A percentile compares a stretch with the other conserved stretches of the same genome.
These are phyloP conservation scores for Drosophila parabipectinata DNA, from an alignment of 1,140 invertebrate species.

Conservation along the genomic window DNA sequence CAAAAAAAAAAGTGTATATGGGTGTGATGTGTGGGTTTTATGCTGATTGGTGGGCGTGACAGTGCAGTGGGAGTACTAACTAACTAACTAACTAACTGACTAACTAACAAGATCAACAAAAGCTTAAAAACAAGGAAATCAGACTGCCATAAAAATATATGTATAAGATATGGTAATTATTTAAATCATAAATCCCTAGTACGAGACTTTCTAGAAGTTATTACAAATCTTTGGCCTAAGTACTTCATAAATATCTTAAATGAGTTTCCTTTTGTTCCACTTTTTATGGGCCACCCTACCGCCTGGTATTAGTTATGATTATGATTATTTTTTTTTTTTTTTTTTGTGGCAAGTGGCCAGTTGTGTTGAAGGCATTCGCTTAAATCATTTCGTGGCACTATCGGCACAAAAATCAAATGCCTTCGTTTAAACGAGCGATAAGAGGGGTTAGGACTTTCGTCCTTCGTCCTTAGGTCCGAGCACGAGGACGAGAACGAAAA, in stretches of 20 bases:
- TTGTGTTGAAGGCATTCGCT: constrained; percentile 44
- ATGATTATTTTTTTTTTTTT: constrained; percentile 55
- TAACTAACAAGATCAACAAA: constrained; percentile 21
- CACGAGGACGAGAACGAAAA: constrained; percentile 21
- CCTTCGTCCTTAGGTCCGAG: constrained; percentile 15
- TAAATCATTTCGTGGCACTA: constrained; percentile 79
- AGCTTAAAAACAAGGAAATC: constrained; percentile 19
- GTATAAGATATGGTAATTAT: too few species aligned
- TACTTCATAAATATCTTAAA: constrained; percentile 79
- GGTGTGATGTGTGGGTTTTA: neutral
- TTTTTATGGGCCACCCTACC: constrained; percentile 47
- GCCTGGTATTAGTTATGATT: constrained; percentile 53
- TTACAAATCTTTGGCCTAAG: constrained; percentile 62
- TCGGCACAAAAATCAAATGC: constrained; percentile 80
- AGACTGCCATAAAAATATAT: neutral
- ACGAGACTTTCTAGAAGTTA: constrained; percentile 18
- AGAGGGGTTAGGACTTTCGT: constrained; percentile 45
- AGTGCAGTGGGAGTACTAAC: constrained; percentile 41
- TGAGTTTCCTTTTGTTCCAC: constrained; percentile 72
- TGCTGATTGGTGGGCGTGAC: constrained; percentile 37
- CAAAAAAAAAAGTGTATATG: neutral
- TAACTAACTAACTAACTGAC: constrained; percentile 2
- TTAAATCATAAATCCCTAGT: neutral
- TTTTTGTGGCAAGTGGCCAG: constrained; percentile 1
- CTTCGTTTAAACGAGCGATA: constrained; percentile 82